phyloP scores from a whole-genome alignment of 2,797 vertebrate genomes.

The Pteronotus mesoamericanus region DNA sequence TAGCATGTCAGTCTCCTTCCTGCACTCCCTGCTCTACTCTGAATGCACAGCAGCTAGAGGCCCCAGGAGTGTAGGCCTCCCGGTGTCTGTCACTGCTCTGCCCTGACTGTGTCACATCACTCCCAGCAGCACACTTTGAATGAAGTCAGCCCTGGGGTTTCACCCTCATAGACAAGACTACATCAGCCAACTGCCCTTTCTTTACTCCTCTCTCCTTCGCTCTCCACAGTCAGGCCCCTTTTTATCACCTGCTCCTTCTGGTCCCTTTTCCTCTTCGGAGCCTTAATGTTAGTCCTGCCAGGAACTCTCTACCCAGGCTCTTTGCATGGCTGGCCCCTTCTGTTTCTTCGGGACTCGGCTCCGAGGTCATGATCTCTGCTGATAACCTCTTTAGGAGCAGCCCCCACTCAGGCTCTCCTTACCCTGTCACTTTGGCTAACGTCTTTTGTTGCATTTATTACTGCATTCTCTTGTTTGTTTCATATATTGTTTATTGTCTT shows the following conservation, averaged over 20 bases:
- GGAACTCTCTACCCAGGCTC: not conserved
- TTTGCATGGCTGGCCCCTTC: not conserved
- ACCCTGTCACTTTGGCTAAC: not conserved
- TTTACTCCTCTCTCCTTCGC: not conserved
- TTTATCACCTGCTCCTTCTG: not conserved
- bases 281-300: not conserved
- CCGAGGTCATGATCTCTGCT: not conserved
- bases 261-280: not conserved
- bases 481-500: not conserved
- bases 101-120: not conserved
- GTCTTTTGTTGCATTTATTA: not conserved
- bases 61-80: not conserved
- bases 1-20: not conserved
- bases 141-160: not conserved
- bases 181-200: not conserved
- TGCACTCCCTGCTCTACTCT: not conserved
- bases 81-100: not conserved
- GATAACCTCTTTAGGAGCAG: not conserved
- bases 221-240: not conserved
- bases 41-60: not conserved
- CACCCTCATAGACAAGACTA: not conserved
- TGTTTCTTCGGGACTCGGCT: not conserved
- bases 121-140: not conserved
- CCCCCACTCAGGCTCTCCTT: not conserved
- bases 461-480: not conserved